Evolutionary conservation across 2,888 invertebrate genomes (phyloP).

Genomic region (Mythimna loreyi): DNA sequence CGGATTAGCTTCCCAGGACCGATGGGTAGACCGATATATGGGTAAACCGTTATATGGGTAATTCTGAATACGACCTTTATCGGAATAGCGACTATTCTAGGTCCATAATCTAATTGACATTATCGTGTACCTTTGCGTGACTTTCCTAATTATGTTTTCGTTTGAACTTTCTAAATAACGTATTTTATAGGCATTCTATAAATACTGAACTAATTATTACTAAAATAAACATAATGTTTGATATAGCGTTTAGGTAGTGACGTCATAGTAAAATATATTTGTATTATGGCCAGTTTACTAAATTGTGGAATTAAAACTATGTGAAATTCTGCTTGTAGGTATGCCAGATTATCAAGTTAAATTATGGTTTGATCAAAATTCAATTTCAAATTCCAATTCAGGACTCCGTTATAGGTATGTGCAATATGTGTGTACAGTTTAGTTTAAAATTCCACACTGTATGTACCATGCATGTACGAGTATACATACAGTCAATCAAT

Average conservation of each 20-base stretch:
- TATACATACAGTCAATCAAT: background rate
- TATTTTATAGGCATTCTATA: background rate
- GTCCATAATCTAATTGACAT: background rate
- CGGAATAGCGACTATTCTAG: conserved; percentile 9
- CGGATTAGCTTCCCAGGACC: conserved; percentile 42
- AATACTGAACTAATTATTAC: conserved; percentile 5
- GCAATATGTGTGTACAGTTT: background rate
- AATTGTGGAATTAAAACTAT: too few species aligned
- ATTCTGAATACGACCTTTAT: conserved; percentile 35
- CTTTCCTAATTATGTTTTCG: conserved; percentile 8
- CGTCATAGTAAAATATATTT: conserved; percentile 6
- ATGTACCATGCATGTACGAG: background rate
- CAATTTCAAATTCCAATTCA: too few species aligned
- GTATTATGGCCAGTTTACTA: background rate
- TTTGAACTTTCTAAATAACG: conserved; percentile 27
- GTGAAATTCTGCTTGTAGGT: too few species aligned
- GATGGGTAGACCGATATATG: conserved; percentile 26
- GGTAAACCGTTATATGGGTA: conserved; percentile 29
- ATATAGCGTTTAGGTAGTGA: background rate
- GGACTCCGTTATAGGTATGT: too few species aligned
- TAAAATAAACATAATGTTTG: background rate
- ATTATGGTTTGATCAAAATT: too few species aligned
- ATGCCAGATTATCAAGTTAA: too few species aligned
- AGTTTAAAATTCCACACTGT: background rate
- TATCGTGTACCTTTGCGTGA: conserved; percentile 33